Evolutionary conservation across 2,113 vertebrate species (phyloP), one percentile per base, ranked within the genome.

Genomic region (Scolopax mira): DNA sequence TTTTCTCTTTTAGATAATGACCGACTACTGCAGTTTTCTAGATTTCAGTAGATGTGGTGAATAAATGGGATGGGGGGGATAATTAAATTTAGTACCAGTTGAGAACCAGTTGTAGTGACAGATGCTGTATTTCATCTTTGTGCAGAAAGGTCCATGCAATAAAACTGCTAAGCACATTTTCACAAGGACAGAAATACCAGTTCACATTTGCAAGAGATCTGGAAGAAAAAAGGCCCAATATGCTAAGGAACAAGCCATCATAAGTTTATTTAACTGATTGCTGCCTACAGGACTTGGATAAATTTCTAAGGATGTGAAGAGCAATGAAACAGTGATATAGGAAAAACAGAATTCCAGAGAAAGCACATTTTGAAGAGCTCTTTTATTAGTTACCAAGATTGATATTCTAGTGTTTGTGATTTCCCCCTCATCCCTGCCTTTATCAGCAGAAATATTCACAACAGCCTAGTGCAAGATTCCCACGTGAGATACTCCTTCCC

Each of bases 321-420:
- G 67, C 73, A 94, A 88, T 93, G 88, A 83, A 92, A 86, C 25
- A 65, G 39, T 11, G 51, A 69, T 72, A 44, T 27, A 84, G 77
- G 73, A 86, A 81, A 90, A 92, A 41, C 25, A 24, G 60, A 80
- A 84, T 84, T 93, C 10, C n/a, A 46, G 60, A 81, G 85, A 89
- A 89, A 86, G 61, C 41, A 46, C 49, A 18, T 84, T 86, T 88
- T 92, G 48, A 88, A 90, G 64, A 74, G 49, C 75, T 91, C 24
- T 80, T 90, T 93, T 84, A 85, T 95, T 95, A 90, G 57, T 79
- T 87, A 57, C 46, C 74, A 73, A 65, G 77, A 49, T 86, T 81
- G 60, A 22, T 82, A 39, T 64, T 88, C 41, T 41, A 46, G n/a
- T 51, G 35, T 42, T 23, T 83, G 46, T 48, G 51, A 65, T 83